Evolutionary conservation across 2,888 invertebrate species (phyloP).

Genomic region (Biston betularia): DNA sequence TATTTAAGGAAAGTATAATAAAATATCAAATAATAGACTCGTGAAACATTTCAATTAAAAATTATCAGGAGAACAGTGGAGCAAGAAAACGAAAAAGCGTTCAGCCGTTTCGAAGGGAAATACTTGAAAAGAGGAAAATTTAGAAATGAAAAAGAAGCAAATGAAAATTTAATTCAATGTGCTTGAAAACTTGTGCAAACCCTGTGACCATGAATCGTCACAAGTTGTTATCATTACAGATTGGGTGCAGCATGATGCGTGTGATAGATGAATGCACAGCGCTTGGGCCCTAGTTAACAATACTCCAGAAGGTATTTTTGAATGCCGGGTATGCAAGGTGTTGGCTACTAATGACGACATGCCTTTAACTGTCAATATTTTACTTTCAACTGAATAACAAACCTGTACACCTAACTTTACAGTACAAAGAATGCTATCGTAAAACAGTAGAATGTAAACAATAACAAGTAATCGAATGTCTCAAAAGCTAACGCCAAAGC

Average conservation of each 20-base stretch:
- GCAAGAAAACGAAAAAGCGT: conserved; percentile 5
- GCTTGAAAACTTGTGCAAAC: too few relatives aligned
- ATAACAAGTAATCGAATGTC: too few relatives aligned
- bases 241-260: conserved; percentile 9
- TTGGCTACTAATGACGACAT: neutral
- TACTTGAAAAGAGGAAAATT: conserved; percentile 7
- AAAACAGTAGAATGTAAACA: too few relatives aligned
- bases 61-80: conserved; percentile 4
- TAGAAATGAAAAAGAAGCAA: neutral
- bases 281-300: neutral
- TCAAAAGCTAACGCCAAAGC: too few relatives aligned
- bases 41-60: conserved; percentile 2
- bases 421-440: too few relatives aligned
- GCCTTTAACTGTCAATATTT: too few relatives aligned
- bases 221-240: neutral
- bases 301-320: neutral
- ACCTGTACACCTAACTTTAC: too few relatives aligned
- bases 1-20: conserved; percentile 2
- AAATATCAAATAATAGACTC: neutral
- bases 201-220: conserved; percentile 10
- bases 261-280: conserved; percentile 9
- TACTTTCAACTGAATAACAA: too few relatives aligned
- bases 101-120: conserved; percentile 8
- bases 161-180: conserved; percentile 13
- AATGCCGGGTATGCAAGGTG: neutral